Percentiles rank a stretch among this genome's conserved stretches.
phyloP scores from a whole-genome alignment of 1,140 invertebrate genomes.

The Pseudobourletiella spinata region DNA sequence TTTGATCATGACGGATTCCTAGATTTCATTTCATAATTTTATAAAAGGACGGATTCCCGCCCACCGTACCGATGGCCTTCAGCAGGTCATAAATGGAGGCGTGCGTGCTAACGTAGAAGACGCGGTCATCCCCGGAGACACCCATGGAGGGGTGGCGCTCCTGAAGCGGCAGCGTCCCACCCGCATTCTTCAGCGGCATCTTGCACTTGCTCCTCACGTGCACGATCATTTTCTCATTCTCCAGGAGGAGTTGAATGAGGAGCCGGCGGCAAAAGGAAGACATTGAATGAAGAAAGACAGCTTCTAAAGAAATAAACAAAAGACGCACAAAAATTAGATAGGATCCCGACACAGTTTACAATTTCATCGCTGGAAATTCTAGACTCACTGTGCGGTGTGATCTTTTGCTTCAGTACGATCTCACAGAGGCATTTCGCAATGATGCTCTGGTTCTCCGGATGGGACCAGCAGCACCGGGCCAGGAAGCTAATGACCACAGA shows the following conservation, averaged over 20 bases:
- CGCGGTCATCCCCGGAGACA: constrained; percentile 23
- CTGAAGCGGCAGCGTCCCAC: constrained; percentile 14
- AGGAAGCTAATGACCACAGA: constrained; percentile 64
- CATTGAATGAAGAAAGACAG: constrained; percentile 53
- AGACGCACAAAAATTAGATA: neutral
- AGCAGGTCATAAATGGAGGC: constrained; percentile 22
- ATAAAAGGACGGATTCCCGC: no score
- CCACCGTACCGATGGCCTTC: constrained; percentile 22
- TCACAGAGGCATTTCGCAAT: constrained; percentile 67
- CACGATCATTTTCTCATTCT: constrained; percentile 71
- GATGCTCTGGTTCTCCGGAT: constrained; percentile 70
- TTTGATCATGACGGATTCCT: no score
- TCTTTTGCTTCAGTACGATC: constrained; percentile 58
- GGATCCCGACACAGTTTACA: constrained; percentile 10
- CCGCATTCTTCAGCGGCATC: constrained; percentile 20
- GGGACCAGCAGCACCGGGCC: constrained; percentile 69
- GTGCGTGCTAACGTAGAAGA: constrained; percentile 28
- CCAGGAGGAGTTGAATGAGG: constrained; percentile 71
- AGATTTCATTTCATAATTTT: no score
- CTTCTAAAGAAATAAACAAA: constrained; percentile 38
- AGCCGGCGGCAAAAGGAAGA: constrained; percentile 78
- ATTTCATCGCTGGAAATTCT: no score
- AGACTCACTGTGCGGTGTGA: constrained; percentile 47
- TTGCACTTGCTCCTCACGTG: constrained; percentile 51
- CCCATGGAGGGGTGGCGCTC: constrained; percentile 36